Conservation (phyloP, 1,140 invertebrate species). For the Rhagoletis zephyria region DNA sequence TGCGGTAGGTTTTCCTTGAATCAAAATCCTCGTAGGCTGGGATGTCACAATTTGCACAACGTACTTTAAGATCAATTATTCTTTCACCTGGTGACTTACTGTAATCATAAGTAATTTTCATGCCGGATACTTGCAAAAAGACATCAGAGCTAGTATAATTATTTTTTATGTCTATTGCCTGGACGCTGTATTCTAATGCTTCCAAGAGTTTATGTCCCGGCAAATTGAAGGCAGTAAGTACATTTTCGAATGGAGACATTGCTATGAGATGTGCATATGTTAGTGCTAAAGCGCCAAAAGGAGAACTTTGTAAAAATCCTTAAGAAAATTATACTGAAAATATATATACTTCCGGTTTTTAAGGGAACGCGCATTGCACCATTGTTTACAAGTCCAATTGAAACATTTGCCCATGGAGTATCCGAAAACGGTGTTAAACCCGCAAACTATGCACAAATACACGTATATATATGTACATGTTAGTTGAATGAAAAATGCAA, state of each 20-base stretch:
- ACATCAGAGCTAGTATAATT: slow-evolving; percentile 74
- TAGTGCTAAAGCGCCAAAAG: no score
- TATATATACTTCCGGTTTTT: slow-evolving; percentile 72
- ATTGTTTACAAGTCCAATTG: slow-evolving; percentile 80
- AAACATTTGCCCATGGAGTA: slow-evolving; percentile 78
- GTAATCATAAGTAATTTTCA: slow-evolving; percentile 75
- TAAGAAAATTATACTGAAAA: slow-evolving; percentile 52
- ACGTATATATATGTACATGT: no score
- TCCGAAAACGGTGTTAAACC: slow-evolving; percentile 63
- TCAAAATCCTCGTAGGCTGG: slow-evolving; percentile 78
- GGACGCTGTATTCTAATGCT: slow-evolving; percentile 78
- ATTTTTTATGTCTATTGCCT: slow-evolving; percentile 64
- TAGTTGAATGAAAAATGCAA: no score
- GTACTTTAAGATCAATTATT: slow-evolving; percentile 75
- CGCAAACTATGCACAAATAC: slow-evolving; percentile 58
- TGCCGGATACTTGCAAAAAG: slow-evolving; percentile 78
- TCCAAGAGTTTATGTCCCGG: slow-evolving; percentile 77
- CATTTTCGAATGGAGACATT: slow-evolving; percentile 82
- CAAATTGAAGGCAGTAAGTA: slow-evolving; percentile 79
- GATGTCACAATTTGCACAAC: slow-evolving; percentile 79
- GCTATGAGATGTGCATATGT: slow-evolving; percentile 79
- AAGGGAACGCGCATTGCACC: slow-evolving; percentile 82
- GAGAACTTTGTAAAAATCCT: slow-evolving; percentile 74
- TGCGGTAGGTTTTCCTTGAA: slow-evolving; percentile 76
- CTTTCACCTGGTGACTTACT: slow-evolving; percentile 76